These are phyloP conservation scores for Neosalanx taihuensis DNA, from an alignment of 2,797 vertebrate species.

Conservation along the genomic window DNA sequence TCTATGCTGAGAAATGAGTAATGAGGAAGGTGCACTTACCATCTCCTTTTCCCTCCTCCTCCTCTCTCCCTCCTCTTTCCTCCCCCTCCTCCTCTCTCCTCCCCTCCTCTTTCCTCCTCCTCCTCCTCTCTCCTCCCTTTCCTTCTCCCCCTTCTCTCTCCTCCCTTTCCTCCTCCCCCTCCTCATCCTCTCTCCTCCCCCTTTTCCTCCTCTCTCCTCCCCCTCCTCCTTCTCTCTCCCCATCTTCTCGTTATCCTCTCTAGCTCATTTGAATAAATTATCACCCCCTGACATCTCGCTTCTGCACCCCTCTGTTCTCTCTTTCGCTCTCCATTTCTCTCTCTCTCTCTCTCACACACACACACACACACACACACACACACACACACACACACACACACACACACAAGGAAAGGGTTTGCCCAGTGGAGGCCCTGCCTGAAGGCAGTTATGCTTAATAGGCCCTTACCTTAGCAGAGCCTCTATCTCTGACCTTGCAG, in stretches of 20 bases:
- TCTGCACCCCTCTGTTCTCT: constrained; percentile 39
- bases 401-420: constrained; percentile 7
- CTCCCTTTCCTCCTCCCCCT: neutral
- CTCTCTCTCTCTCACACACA: neutral
- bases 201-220: constrained; percentile 13
- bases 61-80: constrained; percentile 32
- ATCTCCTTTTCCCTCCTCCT: constrained; percentile 27
- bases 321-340: constrained; percentile 1
- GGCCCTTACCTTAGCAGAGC: constrained; percentile 9
- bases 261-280: constrained; percentile 82
- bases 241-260: constrained; percentile 70
- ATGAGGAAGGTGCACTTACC: constrained; percentile 53
- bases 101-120: constrained; percentile 18
- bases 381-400: constrained; percentile 18
- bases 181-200: constrained; percentile 43
- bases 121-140: constrained; percentile 18
- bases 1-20: too few relatives aligned
- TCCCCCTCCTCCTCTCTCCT: constrained; percentile 44
- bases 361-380: constrained; percentile 26
- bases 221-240: constrained; percentile 42
- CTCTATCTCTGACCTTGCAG: constrained; percentile 58
- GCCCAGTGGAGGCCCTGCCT: neutral
- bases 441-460: neutral
- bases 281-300: constrained; percentile 69
- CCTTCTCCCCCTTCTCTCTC: constrained; percentile 43